These are phyloP conservation scores for Hypomecis punctinalis DNA, from an alignment of 2,888 invertebrate genomes.

Conservation along the genomic window DNA sequence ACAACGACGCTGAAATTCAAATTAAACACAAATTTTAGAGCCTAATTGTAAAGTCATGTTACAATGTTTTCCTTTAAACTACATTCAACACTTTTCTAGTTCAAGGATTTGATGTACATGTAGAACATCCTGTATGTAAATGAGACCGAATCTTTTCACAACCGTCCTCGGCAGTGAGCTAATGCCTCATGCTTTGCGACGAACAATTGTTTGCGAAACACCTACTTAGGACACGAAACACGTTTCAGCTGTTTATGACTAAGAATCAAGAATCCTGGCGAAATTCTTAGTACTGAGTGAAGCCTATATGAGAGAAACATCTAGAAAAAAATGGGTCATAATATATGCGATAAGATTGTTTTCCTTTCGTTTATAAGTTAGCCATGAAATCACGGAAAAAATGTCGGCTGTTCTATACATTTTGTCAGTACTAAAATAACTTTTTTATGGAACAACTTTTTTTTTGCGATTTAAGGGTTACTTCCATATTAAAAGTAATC, in stretches of 20 bases:
- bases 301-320: neutral
- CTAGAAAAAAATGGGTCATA: neutral
- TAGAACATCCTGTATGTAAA: constrained; percentile 26
- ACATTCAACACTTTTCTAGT: constrained; percentile 11
- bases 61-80: neutral
- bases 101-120: constrained; percentile 5
- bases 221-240: constrained; percentile 47
- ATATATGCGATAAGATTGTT: too few relatives aligned
- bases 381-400: too few relatives aligned
- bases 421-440: too few relatives aligned
- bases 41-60: too few relatives aligned
- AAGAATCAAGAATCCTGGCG: constrained; percentile 56
- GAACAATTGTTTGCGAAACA: constrained; percentile 40
- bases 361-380: too few relatives aligned
- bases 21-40: too few relatives aligned
- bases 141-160: constrained; percentile 32
- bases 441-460: too few relatives aligned
- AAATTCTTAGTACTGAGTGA: constrained; percentile 26
- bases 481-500: too few relatives aligned
- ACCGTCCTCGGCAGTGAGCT: constrained; percentile 32
- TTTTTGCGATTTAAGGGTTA: too few relatives aligned
- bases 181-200: constrained; percentile 23
- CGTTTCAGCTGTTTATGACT: constrained; percentile 56
- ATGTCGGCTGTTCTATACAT: too few relatives aligned
- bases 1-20: too few relatives aligned